Base-by-base conservation (phyloP, 2,888 invertebrate species). In the Pammene aurita region DNA sequence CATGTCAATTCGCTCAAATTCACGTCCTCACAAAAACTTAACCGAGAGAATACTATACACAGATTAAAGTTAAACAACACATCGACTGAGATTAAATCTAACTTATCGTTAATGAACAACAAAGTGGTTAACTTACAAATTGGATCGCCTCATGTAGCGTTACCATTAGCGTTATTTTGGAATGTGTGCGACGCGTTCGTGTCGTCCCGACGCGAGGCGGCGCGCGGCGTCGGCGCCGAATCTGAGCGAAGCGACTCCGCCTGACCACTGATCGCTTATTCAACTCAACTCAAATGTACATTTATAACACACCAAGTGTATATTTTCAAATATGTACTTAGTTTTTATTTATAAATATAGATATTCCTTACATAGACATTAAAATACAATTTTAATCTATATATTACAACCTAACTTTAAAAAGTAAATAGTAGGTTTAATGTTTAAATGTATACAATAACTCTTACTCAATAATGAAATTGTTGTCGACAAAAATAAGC, bases 61-160 rank as follows among this genome's bases (percentile, higher is more conserved):
- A 90, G 85, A 91, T 87, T 88, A 88, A 87, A 86, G 83, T 84
- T 83, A 87, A 82, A 88, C 88, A 88, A 90, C 90, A 72, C 67
- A 89, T 88, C 89, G 84, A 90, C 86, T 88, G 89, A 91, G 86
- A 90, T 90, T 92, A 90, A 88, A 86, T 79, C 91, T 92, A 92
- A 87, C 92, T 92, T 92, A 92, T 84, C 88, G 85, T 87, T 92
- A 91, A 91, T 92, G 92, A 92, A 92, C 92, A 92, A 90, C 91
- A 90, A 87, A 89, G 91, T 92, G 92, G 92, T 90, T 90, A 91
- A 90, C 87, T 86, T 87, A 89, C 85, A 88, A 84, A 82, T 80
- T 82, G 86, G 81, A 85, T 85, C 88, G 88, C 85, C 84, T 81
- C 87, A 83, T 84, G 75, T 81, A 78, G 83, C 85, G 85, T 85